A percentile compares a stretch with the other conserved stretches of the same genome.
Evolutionary conservation across 2,113 vertebrate genomes (phyloP).

Genomic region (Struthio camelus): DNA sequence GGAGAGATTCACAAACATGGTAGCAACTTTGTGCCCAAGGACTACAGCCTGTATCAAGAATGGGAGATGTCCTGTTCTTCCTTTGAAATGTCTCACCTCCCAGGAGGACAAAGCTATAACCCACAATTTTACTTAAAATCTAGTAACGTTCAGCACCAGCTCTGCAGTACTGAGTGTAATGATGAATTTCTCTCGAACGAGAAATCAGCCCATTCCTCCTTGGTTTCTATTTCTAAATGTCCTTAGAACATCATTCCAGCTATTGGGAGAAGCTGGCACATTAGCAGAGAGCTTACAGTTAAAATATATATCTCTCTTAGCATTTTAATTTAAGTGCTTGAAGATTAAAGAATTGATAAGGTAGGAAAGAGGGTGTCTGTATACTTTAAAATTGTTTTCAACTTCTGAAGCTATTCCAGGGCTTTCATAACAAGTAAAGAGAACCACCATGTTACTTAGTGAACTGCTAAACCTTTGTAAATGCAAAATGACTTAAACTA

Average conservation of each 20-base stretch:
- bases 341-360: neutral
- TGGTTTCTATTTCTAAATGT: neutral
- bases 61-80: neutral
- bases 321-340: neutral
- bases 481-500: neutral
- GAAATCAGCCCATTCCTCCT: neutral
- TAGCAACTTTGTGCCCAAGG: neutral
- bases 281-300: neutral
- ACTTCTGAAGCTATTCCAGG: neutral
- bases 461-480: neutral
- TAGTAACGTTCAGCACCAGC: neutral
- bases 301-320: neutral
- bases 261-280: neutral
- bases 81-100: neutral
- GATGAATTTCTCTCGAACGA: neutral
- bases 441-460: neutral
- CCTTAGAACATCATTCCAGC: neutral
- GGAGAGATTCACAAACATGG: neutral
- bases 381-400: neutral
- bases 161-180: neutral
- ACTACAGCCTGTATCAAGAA: neutral
- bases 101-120: neutral
- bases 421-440: neutral
- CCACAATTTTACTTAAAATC: neutral
- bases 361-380: neutral